Conservation (phyloP, 1,140 invertebrate genomes). For the Drosophila obscura region DNA sequence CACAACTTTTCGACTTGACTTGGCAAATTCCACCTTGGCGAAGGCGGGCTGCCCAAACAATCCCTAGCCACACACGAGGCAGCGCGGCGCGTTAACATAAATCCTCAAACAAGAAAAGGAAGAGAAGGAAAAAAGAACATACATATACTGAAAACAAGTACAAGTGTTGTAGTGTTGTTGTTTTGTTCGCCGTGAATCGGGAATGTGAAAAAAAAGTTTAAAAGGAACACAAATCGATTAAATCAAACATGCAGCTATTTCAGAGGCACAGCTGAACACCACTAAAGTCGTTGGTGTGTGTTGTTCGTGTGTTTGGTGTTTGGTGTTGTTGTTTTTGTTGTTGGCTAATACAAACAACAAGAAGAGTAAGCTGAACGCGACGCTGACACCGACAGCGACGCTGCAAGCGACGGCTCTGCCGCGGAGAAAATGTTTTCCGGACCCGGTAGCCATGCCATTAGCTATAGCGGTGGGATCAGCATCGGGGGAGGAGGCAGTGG, state of each 20-base stretch:
- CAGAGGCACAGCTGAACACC: constrained; percentile 22
- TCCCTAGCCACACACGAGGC: too few species aligned
- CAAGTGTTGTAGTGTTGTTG: constrained; percentile 49
- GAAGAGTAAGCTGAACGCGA: constrained; percentile 30
- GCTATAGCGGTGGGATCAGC: constrained; percentile 39
- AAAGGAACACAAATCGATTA: constrained; percentile 29
- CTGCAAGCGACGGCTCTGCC: constrained; percentile 17
- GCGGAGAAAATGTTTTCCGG: constrained; percentile 46
- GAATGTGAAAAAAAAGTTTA: constrained; percentile 11
- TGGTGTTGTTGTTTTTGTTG: constrained; percentile 26
- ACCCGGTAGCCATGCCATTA: constrained; percentile 39
- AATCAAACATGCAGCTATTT: constrained; percentile 33
- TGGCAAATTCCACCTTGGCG: too few species aligned
- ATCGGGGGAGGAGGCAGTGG: constrained; percentile 35
- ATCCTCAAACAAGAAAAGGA: constrained; percentile 39
- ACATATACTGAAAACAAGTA: constrained; percentile 71
- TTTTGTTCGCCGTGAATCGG: constrained; percentile 43
- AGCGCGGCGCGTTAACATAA: too few species aligned
- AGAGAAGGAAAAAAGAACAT: constrained; percentile 41
- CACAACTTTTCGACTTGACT: too few species aligned
- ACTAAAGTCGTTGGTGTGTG: too few species aligned
- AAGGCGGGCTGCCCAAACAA: too few species aligned
- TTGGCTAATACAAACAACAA: constrained; percentile 39
- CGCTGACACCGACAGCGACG: constrained; percentile 17
- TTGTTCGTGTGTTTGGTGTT: too few species aligned